These are phyloP conservation scores for Oenanthe melanoleuca DNA, from an alignment of 2,113 vertebrate genomes.

Conservation along the genomic window DNA sequence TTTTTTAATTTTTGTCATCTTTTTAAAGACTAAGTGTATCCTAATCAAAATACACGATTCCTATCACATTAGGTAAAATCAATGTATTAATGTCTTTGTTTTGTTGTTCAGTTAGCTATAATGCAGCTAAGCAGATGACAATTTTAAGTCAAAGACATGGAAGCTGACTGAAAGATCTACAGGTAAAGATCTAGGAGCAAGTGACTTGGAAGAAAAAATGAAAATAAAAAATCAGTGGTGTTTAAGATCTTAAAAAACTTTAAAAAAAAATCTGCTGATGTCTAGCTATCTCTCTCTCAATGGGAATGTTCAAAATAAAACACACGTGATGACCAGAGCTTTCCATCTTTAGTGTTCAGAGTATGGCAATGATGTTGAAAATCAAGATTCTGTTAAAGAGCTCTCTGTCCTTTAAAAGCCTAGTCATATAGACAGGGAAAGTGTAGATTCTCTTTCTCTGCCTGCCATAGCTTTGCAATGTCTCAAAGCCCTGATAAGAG, in stretches of 20 bases:
- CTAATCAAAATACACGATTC: not conserved
- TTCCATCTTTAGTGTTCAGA: not conserved
- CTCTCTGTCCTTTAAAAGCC: not conserved
- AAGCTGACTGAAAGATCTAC: not conserved
- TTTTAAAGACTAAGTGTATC: not conserved
- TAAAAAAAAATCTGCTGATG: not conserved
- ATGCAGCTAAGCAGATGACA: not conserved
- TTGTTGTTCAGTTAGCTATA: not conserved
- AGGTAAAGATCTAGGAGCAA: not conserved
- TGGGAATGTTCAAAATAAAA: not conserved
- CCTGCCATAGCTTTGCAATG: not conserved
- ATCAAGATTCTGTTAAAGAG: not conserved
- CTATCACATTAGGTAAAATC: not conserved
- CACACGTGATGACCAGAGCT: not conserved
- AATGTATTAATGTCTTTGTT: not conserved
- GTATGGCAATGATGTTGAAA: not conserved
- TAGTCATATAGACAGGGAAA: not conserved
- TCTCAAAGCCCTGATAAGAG: not conserved
- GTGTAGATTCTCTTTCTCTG: not conserved
- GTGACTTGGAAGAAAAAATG: not conserved
- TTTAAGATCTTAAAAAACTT: not conserved
- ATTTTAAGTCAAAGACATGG: not conserved
- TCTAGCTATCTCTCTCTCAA: not conserved
- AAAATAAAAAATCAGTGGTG: not conserved
- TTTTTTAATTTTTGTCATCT: rapidly evolving